These are phyloP conservation scores for Danionella cerebrum DNA, from an alignment of 2,113 vertebrate genomes.

Conservation along the genomic window DNA sequence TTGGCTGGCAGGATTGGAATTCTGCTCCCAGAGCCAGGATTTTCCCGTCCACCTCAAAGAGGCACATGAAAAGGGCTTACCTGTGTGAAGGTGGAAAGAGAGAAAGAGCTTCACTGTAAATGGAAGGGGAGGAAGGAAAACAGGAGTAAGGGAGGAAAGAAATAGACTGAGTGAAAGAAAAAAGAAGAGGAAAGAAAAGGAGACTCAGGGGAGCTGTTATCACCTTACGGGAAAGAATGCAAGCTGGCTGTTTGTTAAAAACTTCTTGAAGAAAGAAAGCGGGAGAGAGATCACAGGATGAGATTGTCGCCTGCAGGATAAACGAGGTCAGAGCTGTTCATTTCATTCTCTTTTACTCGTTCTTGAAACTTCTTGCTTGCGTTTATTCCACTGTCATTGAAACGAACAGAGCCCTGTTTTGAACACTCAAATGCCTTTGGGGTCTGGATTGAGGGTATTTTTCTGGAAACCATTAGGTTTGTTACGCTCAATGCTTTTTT, in stretches of 20 bases:
- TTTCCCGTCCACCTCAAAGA: constrained; percentile 33
- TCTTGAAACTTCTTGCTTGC: neutral
- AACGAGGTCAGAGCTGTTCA: constrained; percentile 28
- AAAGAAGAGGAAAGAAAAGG: constrained; percentile 22
- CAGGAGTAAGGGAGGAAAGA: neutral
- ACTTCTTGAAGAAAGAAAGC: constrained; percentile 28
- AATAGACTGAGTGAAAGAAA: constrained; percentile 19
- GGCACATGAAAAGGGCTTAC: constrained; percentile 29
- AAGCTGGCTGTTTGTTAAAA: constrained; percentile 46
- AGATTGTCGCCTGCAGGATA: constrained; percentile 7
- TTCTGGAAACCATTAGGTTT: constrained; percentile 21
- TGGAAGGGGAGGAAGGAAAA: constrained; percentile 4
- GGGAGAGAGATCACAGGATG: constrained; percentile 22
- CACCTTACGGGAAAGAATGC: constrained; percentile 60
- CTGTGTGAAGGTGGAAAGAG: constrained; percentile 38
- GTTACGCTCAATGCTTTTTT: neutral
- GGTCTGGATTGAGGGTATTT: constrained; percentile 20
- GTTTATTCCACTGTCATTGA: constrained; percentile 29
- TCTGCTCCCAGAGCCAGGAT: constrained; percentile 21
- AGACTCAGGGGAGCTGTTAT: constrained; percentile 46
- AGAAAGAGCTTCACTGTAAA: neutral
- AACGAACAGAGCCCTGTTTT: constrained; percentile 49
- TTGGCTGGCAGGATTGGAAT: constrained; percentile 13
- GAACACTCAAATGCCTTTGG: constrained; percentile 29
- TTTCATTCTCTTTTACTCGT: neutral